phyloP scores from a whole-genome alignment of 2,113 vertebrate species.

The Atlantisia rogersi region DNA sequence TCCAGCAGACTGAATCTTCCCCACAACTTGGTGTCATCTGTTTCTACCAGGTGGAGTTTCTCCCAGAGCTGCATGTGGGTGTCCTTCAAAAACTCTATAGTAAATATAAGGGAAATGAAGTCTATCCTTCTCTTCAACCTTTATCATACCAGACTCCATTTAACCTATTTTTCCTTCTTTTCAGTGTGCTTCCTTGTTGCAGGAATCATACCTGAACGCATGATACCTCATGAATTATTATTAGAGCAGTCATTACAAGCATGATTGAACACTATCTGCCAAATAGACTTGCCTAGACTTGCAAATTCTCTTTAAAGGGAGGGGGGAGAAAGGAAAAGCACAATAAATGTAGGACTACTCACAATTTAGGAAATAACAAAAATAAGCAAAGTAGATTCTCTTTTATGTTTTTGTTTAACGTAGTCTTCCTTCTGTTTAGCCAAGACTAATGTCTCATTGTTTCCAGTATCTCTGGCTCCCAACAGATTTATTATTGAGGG shows the following conservation, averaged over 20 bases:
- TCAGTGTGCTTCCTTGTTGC: not conserved
- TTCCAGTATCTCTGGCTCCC: not conserved
- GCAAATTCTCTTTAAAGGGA: not conserved
- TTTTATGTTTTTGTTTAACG: not conserved
- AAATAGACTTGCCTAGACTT: conserved; percentile 1
- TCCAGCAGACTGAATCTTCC: no score
- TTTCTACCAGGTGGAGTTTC: not conserved
- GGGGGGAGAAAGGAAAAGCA: no score
- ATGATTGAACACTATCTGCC: conserved; percentile 9
- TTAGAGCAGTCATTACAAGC: conserved; percentile 36
- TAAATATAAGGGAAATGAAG: not conserved
- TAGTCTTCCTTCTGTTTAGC: not conserved
- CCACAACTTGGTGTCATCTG: not conserved
- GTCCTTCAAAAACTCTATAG: not conserved
- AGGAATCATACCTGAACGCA: not conserved
- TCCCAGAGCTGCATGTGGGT: not conserved
- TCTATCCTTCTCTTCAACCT: not conserved
- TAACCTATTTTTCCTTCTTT: not conserved
- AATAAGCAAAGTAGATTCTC: not conserved
- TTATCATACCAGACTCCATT: not conserved
- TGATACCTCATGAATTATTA: conserved; percentile 17
- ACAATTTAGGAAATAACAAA: not conserved
- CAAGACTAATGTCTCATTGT: not conserved
- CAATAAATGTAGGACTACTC: not conserved
- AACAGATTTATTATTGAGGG: not conserved